Percentiles rank a stretch among this genome's conserved stretches.
Conservation (phyloP, 2,888 invertebrate genomes). For the Tryphoninae sp. region DNA sequence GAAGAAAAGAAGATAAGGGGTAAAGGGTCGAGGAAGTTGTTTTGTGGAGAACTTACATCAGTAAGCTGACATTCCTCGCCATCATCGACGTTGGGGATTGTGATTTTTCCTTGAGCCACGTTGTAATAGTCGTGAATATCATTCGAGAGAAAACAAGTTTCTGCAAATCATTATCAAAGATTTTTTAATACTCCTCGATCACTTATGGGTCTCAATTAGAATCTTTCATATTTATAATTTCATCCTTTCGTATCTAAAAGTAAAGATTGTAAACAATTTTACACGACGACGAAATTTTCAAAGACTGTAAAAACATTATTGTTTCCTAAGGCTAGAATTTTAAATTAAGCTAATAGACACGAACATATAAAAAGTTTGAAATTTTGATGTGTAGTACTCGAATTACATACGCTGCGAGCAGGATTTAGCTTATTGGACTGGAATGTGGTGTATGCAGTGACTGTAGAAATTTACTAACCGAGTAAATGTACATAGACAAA, state of each 20-base stretch:
- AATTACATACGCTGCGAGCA: constrained; percentile 29
- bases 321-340: neutral
- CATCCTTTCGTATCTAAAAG: neutral
- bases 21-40: neutral
- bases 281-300: neutral
- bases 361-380: neutral
- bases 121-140: constrained; percentile 96
- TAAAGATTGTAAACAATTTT: neutral
- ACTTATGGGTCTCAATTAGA: neutral
- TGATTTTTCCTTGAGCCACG: constrained; percentile 98
- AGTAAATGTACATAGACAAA: neutral
- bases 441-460: constrained; percentile 40
- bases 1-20: constrained; percentile 41
- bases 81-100: constrained; percentile 97
- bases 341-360: neutral
- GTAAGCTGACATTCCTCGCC: constrained; percentile 94
- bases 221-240: constrained; percentile 1
- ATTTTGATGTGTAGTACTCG: constrained; percentile 7
- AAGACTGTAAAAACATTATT: neutral
- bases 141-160: constrained; percentile 90
- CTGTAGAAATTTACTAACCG: neutral
- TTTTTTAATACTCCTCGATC: neutral
- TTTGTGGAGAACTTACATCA: constrained; percentile 88
- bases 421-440: constrained; percentile 41
- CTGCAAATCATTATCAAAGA: constrained; percentile 82